These are phyloP conservation scores for Dicroscelio sp. DNA, from an alignment of 2,888 invertebrate genomes.

Conservation along the genomic window DNA sequence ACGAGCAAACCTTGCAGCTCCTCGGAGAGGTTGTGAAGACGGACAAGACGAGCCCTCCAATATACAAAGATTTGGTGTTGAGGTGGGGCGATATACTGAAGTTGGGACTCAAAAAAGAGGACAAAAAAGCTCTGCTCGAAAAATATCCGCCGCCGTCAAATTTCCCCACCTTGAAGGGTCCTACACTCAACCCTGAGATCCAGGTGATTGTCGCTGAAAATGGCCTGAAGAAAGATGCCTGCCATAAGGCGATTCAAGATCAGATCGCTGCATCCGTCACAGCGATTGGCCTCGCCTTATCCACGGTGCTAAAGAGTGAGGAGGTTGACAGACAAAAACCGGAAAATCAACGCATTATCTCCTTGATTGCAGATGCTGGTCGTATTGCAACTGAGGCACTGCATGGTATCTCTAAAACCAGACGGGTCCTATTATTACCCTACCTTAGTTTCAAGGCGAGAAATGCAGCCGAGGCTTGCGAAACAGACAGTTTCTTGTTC, in stretches of 20 bases:
- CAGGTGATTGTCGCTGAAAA: neutral
- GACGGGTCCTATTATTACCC: neutral
- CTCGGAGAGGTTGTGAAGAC: neutral
- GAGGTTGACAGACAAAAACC: neutral
- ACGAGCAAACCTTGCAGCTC: neutral
- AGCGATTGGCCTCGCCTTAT: neutral
- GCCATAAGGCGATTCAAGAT: neutral
- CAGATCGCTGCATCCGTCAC: neutral
- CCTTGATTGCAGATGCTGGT: neutral
- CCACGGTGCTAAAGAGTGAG: neutral
- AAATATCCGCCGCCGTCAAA: conserved; percentile 5
- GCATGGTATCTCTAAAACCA: neutral
- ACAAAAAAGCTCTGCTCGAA: neutral
- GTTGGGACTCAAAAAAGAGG: neutral
- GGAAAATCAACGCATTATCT: neutral
- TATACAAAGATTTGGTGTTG: neutral
- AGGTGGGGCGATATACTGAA: neutral
- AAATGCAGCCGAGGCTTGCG: conserved; percentile 32
- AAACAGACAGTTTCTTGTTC: neutral
- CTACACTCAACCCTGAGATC: neutral
- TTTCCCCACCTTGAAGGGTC: neutral
- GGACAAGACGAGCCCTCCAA: neutral
- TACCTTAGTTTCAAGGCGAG: neutral
- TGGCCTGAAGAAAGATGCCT: neutral
- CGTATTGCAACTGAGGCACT: neutral